phyloP scores from a whole-genome alignment of 1,140 invertebrate species.

The Rhagoletis zephyria region DNA sequence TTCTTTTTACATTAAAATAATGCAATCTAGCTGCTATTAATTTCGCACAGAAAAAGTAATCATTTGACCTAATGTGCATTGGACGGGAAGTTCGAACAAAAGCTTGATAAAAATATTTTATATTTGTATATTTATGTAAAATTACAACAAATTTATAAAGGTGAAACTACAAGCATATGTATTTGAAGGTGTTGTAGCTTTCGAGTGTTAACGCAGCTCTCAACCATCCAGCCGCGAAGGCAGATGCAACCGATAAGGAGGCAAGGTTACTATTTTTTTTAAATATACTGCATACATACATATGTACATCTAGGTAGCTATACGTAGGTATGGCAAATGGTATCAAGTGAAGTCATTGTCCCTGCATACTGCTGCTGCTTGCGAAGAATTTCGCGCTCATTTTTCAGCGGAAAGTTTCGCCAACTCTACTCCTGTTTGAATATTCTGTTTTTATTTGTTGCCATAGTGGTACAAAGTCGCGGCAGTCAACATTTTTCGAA shows the following conservation, averaged over 20 bases:
- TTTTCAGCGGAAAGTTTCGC: constrained; percentile 5
- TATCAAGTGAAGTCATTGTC: not conserved
- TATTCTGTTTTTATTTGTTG: not conserved
- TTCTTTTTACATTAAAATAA: no score
- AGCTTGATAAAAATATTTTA: no score
- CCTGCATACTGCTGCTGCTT: no score
- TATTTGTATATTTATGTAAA: no score
- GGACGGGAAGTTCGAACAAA: no score
- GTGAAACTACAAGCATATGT: no score
- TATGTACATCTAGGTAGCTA: not conserved
- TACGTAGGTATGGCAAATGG: not conserved
- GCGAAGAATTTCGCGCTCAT: not conserved
- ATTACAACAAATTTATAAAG: no score
- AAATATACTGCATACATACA: no score
- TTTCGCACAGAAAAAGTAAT: no score
- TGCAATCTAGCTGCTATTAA: no score
- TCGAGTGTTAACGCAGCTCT: not conserved
- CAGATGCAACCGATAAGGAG: not conserved
- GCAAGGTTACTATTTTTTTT: not conserved
- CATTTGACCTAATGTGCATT: no score
- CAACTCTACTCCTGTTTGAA: not conserved
- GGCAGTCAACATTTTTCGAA: constrained; percentile 15
- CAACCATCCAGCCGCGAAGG: not conserved
- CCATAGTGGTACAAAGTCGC: constrained; percentile 21
- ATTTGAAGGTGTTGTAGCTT: no score